Percentiles rank a stretch among this genome's conserved stretches.
Evolutionary conservation across 2,113 vertebrate genomes (phyloP).

Genomic region (Datnioides undecimradiatus): DNA sequence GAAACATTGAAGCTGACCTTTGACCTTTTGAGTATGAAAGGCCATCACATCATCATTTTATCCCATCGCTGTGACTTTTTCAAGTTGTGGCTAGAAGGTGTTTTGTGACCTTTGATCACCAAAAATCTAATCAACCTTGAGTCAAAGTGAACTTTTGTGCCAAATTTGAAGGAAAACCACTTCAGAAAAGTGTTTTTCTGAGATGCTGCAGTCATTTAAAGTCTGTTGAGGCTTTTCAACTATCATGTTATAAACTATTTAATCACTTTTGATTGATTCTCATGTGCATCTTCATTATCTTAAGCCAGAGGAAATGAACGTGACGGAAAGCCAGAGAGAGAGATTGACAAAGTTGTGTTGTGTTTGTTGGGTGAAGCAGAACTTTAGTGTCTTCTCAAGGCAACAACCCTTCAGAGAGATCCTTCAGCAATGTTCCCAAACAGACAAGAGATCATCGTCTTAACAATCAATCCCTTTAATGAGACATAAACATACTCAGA

Average conservation of each 20-base stretch:
- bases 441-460: not conserved
- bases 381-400: not conserved
- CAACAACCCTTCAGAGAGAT: not conserved
- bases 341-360: not conserved
- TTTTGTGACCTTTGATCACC: too few relatives aligned
- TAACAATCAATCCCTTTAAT: not conserved
- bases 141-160: too few relatives aligned
- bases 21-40: too few relatives aligned
- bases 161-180: too few relatives aligned
- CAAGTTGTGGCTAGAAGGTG: too few relatives aligned
- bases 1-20: too few relatives aligned
- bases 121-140: too few relatives aligned
- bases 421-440: slow-evolving; percentile 6
- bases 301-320: not conserved
- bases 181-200: too few relatives aligned
- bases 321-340: not conserved
- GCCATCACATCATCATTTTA: too few relatives aligned
- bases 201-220: too few relatives aligned
- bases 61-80: too few relatives aligned
- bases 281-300: not conserved
- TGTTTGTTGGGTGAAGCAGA: not conserved
- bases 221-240: not conserved
- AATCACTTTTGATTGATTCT: not conserved
- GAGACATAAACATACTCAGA: slow-evolving; percentile 25
- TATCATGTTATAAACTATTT: not conserved